phyloP scores from a whole-genome alignment of 2,113 vertebrate species.

The Argyrosomus japonicus region DNA sequence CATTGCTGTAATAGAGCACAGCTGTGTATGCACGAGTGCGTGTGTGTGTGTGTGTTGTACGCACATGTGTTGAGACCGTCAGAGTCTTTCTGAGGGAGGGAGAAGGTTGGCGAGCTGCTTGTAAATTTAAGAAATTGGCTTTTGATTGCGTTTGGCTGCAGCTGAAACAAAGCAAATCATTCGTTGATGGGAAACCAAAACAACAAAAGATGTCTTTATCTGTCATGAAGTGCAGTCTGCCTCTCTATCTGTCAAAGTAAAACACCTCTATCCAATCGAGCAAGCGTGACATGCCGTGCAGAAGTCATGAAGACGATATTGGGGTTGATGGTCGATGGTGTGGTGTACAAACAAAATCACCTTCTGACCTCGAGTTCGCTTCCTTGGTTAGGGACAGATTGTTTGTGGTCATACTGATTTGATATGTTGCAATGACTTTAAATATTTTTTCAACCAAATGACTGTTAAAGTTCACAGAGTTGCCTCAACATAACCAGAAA shows the following conservation, averaged over 20 bases:
- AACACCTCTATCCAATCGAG: not conserved
- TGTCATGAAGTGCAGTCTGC: not conserved
- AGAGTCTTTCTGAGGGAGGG: constrained; percentile 32
- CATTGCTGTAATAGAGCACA: constrained; percentile 76
- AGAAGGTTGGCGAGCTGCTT: constrained; percentile 30
- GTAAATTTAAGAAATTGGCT: constrained; percentile 61
- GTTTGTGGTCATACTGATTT: not conserved
- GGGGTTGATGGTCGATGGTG: not conserved
- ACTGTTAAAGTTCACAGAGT: not conserved
- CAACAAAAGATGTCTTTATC: constrained; percentile 7
- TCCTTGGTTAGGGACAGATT: not conserved
- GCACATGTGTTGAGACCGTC: constrained; percentile 48
- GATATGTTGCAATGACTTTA: too few relatives aligned
- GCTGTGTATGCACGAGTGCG: constrained; percentile 65
- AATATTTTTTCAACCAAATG: too few relatives aligned
- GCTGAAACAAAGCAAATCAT: constrained; percentile 40
- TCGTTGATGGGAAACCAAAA: constrained; percentile 39
- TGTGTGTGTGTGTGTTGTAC: constrained; percentile 16
- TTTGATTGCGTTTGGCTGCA: constrained; percentile 55
- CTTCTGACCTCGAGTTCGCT: not conserved
- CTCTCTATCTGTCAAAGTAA: not conserved
- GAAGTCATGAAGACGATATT: not conserved
- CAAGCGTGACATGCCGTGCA: not conserved
- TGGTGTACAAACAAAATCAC: not conserved
- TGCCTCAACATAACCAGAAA: not conserved